These are phyloP conservation scores for Prochilodus magdalenae DNA, from an alignment of 2,113 vertebrate species.

Conservation along the genomic window DNA sequence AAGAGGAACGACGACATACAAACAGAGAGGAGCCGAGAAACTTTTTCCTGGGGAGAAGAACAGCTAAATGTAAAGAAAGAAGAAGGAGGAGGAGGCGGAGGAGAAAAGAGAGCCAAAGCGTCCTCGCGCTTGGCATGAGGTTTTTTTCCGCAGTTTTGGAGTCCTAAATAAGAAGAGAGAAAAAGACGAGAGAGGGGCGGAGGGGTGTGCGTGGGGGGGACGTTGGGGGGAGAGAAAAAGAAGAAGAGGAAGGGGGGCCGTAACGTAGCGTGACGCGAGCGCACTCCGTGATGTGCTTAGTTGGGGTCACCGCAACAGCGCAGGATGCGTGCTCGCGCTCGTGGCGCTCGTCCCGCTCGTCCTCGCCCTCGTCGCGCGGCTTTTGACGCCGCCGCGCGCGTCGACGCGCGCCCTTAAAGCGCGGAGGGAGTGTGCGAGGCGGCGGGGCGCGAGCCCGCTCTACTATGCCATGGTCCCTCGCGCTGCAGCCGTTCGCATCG, in stretches of 20 bases:
- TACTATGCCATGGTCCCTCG: constrained; percentile 93
- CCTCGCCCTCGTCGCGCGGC: constrained; percentile 70
- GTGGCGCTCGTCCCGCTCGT: not conserved
- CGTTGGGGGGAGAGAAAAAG: not conserved
- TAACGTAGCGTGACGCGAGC: constrained; percentile 71
- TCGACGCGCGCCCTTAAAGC: constrained; percentile 75
- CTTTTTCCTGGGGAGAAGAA: too few relatives aligned
- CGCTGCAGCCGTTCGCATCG: constrained; percentile 86
- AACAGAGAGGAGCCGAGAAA: too few relatives aligned
- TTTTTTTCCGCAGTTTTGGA: constrained; percentile 36
- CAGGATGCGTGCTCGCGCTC: constrained; percentile 84
- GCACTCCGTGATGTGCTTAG: constrained; percentile 65
- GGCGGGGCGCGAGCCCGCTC: constrained; percentile 68
- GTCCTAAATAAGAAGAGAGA: constrained; percentile 59
- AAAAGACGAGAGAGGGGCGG: too few relatives aligned
- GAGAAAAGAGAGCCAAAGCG: too few relatives aligned
- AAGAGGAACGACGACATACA: not conserved
- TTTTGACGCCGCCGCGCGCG: constrained; percentile 82
- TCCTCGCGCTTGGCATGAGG: too few relatives aligned
- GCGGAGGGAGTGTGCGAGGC: constrained; percentile 65
- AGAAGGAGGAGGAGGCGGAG: constrained; percentile 47
- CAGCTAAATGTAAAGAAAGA: not conserved
- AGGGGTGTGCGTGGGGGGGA: not conserved
- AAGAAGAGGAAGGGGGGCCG: constrained; percentile 12
- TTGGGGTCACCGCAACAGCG: constrained; percentile 74